phyloP scores from a whole-genome alignment of 2,888 invertebrate genomes.

The Dendrolimus houi region DNA sequence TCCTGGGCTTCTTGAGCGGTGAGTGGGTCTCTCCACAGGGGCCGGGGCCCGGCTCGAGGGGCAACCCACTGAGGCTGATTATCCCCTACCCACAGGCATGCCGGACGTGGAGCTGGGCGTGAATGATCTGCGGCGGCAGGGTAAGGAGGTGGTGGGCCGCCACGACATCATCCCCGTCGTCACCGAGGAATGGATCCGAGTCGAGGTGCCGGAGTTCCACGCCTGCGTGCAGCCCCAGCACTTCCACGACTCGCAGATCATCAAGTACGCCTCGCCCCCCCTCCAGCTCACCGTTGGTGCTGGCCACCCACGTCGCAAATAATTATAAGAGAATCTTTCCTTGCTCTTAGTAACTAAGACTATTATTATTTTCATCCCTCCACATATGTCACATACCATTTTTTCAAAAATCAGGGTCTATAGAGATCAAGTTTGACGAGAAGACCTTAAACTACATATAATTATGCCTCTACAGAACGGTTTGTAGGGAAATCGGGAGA shows the following conservation, averaged over 20 bases:
- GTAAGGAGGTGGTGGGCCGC: constrained; percentile 98
- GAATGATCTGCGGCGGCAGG: constrained; percentile 97
- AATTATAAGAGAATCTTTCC: too few species aligned
- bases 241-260: constrained; percentile 89
- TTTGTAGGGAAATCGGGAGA: too few species aligned
- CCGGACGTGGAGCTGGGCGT: constrained; percentile 97
- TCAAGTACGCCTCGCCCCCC: constrained; percentile 77
- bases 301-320: too few species aligned
- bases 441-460: too few species aligned
- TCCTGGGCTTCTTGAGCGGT: constrained; percentile 96
- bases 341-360: too few species aligned
- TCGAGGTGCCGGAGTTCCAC: constrained; percentile 96
- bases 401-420: too few species aligned
- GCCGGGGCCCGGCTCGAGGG: too few species aligned
- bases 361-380: too few species aligned
- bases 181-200: constrained; percentile 99
- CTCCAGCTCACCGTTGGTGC: too few species aligned
- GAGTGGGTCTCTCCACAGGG: constrained; percentile 12
- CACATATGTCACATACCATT: too few species aligned
- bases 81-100: constrained; percentile 79
- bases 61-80: neutral
- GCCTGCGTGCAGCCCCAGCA: constrained; percentile 94
- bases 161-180: constrained; percentile 99
- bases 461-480: too few species aligned
- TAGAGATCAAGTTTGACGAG: too few species aligned